A percentile compares a stretch with the other conserved stretches of the same genome.
Conservation (phyloP, 23 tunicate species). For the Trididemnum clinides region DNA sequence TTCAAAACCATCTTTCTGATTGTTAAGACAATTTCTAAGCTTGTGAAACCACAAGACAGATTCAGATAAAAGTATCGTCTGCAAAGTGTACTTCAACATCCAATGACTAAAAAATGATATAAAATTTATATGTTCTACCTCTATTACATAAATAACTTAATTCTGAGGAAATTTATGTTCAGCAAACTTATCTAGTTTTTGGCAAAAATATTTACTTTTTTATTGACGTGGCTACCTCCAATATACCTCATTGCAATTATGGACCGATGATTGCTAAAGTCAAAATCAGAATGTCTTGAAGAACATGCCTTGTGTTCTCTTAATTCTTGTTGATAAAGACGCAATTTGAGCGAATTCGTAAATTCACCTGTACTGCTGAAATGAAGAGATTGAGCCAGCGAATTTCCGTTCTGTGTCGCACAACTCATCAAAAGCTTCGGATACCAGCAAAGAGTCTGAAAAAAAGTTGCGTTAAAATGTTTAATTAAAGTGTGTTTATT, state of each 20-base stretch:
- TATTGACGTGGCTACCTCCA: no score
- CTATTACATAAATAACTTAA: no score
- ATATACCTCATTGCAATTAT: no score
- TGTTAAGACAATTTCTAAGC: slow-evolving; percentile 15
- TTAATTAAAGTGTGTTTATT: no score
- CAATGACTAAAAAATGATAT: slow-evolving; percentile 57
- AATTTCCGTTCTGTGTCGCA: neutral
- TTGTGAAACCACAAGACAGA: slow-evolving; percentile 50
- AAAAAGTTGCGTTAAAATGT: no score
- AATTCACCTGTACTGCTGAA: slow-evolving; percentile 9
- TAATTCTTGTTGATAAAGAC: no score
- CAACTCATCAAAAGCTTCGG: slow-evolving; percentile 10
- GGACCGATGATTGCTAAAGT: no score
- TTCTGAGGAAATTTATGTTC: no score
- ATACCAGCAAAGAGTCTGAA: neutral
- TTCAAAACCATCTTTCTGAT: slow-evolving; percentile 32
- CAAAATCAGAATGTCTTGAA: no score
- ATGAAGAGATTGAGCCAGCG: neutral
- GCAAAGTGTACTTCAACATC: slow-evolving; percentile 69
- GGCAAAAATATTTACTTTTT: no score
- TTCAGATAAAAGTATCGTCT: slow-evolving; percentile 57
- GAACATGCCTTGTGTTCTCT: no score
- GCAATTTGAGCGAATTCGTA: neutral
- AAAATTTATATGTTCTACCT: neutral
- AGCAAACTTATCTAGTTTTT: no score